A percentile compares a stretch with the other conserved stretches of the same genome.
These are phyloP conservation scores for Chelonus formosanus DNA, from an alignment of 2,888 invertebrate genomes.

Conservation along the genomic window DNA sequence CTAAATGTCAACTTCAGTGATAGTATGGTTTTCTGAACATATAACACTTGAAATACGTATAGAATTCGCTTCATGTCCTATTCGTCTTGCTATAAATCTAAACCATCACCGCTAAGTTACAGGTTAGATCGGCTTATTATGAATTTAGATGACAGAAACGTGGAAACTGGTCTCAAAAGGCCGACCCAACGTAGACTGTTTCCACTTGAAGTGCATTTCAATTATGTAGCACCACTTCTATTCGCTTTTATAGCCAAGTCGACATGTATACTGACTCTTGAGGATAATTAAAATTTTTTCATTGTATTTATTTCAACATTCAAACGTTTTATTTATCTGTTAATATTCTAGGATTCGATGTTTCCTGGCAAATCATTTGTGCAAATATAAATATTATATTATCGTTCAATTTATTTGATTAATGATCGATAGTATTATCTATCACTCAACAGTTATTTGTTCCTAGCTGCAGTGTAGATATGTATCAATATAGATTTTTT, in stretches of 20 bases:
- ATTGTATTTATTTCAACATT: no score
- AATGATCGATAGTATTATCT: no score
- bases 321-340: no score
- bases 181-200: conserved; percentile 26
- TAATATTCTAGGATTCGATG: no score
- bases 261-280: no score
- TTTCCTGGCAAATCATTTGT: no score
- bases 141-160: conserved; percentile 20
- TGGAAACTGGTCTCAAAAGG: conserved; percentile 19
- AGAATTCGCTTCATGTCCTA: neutral
- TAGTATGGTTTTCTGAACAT: conserved; percentile 5
- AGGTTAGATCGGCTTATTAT: conserved; percentile 23
- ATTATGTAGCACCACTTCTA: conserved; percentile 26
- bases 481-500: no score
- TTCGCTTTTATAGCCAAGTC: conserved; percentile 5
- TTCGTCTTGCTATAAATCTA: conserved; percentile 8
- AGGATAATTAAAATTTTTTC: no score
- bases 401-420: no score
- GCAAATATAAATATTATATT: no score
- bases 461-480: no score
- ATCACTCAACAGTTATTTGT: no score
- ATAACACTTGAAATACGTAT: neutral
- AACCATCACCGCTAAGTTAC: conserved; percentile 10
- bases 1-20: conserved; percentile 11
- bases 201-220: conserved; percentile 22